Evolutionary conservation across 2,888 invertebrate species (phyloP), one percentile per base, ranked within the genome.

Genomic region (Agriopis aurantiaria): DNA sequence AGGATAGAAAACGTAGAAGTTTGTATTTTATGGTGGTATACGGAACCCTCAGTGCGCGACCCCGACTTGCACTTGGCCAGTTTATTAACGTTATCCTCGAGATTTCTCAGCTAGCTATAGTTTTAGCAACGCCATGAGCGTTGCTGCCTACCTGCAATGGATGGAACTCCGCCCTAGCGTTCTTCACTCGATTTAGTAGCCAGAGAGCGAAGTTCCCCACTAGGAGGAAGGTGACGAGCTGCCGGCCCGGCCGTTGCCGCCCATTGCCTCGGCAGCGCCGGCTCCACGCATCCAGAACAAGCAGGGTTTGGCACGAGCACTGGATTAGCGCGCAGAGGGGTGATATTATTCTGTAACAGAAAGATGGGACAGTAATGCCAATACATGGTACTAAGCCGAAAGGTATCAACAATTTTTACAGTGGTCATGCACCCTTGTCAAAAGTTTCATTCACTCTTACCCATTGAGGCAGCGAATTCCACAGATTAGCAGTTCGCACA

Each of bases 151-250:
- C 94, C 88, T 96, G 96, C 60, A 96, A 88, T 0, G 96, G 96
- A 80, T 96, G 95, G 48, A 96, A 96, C 72, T 96, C 96, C 0
- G 96, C 95, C 55, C 96, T 90, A 1, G 96, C 95, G 74, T 96
- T 96, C 83, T 96, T 96, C 65, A 96, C 92, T 10, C 96, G 95
- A 80, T 96, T 96, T 8, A 97, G 94, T n/a, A 96, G 95, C 96
- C 96, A 96, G 69, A 96, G 90, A 0, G 96, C 96, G 56, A 96
- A 95, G 85, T 96, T 96, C 11, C 95, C 94, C 0, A 96, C 95
- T 11, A 96, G 91, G 0, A 97, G 91, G 82, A 97, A 97, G 0
- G 97, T 97, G 62, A 97, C 95, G 66, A 96, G 89, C 80, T 97
- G 96, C 41, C 96, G 92, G 10, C 97, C 96, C 0, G 96, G 96